A percentile compares a stretch with the other conserved stretches of the same genome.
Conservation (phyloP, 2,113 vertebrate species). For the Xenopus borealis region DNA sequence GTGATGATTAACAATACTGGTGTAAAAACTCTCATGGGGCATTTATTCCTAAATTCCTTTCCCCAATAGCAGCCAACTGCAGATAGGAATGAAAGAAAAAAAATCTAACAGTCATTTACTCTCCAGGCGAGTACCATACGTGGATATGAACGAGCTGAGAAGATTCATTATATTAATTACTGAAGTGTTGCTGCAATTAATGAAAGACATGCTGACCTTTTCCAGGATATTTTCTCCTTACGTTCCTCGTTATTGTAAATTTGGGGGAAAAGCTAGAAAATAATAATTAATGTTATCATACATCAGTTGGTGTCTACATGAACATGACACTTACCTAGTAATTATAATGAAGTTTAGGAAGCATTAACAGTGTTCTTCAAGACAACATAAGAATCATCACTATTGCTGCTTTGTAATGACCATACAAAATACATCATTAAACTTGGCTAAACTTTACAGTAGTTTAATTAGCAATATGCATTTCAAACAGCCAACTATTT, state of each 20-base stretch:
- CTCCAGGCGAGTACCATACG: constrained; percentile 46
- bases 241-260: constrained; percentile 38
- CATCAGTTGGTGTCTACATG: constrained; percentile 51
- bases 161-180: constrained; percentile 58
- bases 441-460: constrained; percentile 42
- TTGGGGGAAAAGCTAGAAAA: constrained; percentile 49
- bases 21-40: no score
- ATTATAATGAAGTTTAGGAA: constrained; percentile 54
- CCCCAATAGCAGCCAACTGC: constrained; percentile 19
- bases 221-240: constrained; percentile 48
- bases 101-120: constrained; percentile 25
- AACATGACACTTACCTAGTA: constrained; percentile 57
- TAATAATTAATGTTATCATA: constrained; percentile 61
- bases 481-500: constrained; percentile 28
- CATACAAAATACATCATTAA: constrained; percentile 45
- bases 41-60: background rate
- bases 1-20: no score
- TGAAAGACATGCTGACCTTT: constrained; percentile 61
- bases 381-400: constrained; percentile 46
- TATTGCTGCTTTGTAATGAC: constrained; percentile 37
- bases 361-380: constrained; percentile 58
- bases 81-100: constrained; percentile 39
- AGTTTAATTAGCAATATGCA: constrained; percentile 38
- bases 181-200: constrained; percentile 61
- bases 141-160: constrained; percentile 49